These are phyloP conservation scores for Heterotis niloticus DNA, from an alignment of 2,113 vertebrate genomes.

Conservation along the genomic window DNA sequence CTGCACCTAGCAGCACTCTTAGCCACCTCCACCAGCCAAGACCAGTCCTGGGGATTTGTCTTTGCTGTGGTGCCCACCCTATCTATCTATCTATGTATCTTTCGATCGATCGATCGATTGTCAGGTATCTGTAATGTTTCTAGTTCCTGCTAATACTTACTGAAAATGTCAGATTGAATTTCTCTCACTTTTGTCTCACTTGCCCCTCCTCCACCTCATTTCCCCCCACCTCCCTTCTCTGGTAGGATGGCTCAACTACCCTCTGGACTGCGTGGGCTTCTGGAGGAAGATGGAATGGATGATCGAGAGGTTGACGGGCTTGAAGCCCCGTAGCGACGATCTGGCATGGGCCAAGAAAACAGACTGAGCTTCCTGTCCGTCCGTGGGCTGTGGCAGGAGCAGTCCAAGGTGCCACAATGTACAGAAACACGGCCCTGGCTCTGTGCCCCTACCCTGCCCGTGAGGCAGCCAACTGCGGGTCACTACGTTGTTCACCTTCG, in stretches of 20 bases:
- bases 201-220: neutral
- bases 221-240: neutral
- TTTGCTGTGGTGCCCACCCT: too few species aligned
- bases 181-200: neutral
- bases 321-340: constrained; percentile 63
- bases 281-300: constrained; percentile 62
- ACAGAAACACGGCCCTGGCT: neutral
- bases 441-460: neutral
- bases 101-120: too few species aligned
- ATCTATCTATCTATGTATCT: too few species aligned
- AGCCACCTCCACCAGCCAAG: neutral
- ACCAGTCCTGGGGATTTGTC: neutral
- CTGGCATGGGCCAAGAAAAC: constrained; percentile 67
- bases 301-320: constrained; percentile 58
- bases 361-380: constrained; percentile 33
- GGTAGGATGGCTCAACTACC: constrained; percentile 68
- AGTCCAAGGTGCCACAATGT: neutral
- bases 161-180: neutral
- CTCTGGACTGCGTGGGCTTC: constrained; percentile 63
- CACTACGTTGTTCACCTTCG: constrained; percentile 3
- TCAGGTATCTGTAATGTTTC: neutral
- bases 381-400: neutral
- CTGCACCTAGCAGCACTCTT: neutral
- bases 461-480: constrained; percentile 3
- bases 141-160: neutral